Evolutionary conservation across 2,797 vertebrate genomes (phyloP).

Genomic region (Sebastes diploproa): DNA sequence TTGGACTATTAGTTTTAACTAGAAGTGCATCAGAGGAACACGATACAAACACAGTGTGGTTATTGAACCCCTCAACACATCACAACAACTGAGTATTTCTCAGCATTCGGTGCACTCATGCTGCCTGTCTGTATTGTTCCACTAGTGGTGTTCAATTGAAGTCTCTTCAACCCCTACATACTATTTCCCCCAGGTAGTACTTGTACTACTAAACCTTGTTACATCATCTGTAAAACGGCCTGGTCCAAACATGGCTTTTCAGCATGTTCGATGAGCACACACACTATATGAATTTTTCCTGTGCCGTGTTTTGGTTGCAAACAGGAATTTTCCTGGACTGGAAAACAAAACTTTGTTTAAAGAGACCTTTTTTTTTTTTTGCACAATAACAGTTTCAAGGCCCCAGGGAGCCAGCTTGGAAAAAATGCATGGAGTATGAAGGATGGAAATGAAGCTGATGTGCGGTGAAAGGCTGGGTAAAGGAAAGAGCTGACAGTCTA

Average conservation of each 20-base stretch:
- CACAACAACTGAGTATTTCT: constrained; percentile 53
- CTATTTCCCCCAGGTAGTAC: neutral
- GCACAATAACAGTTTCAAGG: constrained; percentile 35
- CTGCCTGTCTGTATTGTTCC: constrained; percentile 17
- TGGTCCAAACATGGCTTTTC: constrained; percentile 33
- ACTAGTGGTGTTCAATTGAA: constrained; percentile 8
- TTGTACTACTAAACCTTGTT: neutral
- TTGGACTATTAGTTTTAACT: constrained; percentile 41
- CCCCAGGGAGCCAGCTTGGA: constrained; percentile 44
- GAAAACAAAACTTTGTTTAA: constrained; percentile 50
- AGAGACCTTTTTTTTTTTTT: neutral
- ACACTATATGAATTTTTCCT: constrained; percentile 40
- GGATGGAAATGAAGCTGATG: constrained; percentile 50
- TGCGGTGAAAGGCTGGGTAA: constrained; percentile 25
- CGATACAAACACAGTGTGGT: constrained; percentile 47
- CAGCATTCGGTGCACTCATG: constrained; percentile 64
- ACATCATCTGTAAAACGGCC: constrained; percentile 4
- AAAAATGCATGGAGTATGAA: constrained; percentile 41
- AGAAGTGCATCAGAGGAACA: constrained; percentile 28
- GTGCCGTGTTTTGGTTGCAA: constrained; percentile 34
- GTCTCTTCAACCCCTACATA: neutral
- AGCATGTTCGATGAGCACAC: constrained; percentile 7
- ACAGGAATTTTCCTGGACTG: constrained; percentile 50
- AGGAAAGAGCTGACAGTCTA: constrained; percentile 20
- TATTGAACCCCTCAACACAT: constrained; percentile 58